Conservation (phyloP, 1,140 invertebrate species). For the Caligus rogercresseyi region DNA sequence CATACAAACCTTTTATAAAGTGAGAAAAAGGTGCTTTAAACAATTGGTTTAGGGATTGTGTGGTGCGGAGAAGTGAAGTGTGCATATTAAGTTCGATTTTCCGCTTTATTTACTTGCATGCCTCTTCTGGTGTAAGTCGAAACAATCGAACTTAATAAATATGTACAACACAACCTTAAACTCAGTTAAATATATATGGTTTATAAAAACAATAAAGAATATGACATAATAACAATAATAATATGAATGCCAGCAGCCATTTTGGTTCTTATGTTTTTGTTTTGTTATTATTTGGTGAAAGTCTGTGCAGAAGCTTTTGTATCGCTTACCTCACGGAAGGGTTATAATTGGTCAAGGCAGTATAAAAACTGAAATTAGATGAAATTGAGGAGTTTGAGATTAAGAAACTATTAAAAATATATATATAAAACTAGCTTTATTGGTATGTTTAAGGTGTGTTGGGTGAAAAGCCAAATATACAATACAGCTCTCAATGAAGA, state of each 20-base stretch:
- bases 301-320: too few species aligned
- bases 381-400: too few species aligned
- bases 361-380: constrained; percentile 21
- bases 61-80: not conserved
- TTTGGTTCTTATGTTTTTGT: not conserved
- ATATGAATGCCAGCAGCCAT: not conserved
- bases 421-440: too few species aligned
- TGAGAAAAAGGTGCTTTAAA: not conserved
- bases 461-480: too few species aligned
- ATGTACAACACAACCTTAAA: not conserved
- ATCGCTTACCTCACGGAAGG: constrained; percentile 19
- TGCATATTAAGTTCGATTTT: not conserved
- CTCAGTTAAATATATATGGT: not conserved
- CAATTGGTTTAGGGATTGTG: too few species aligned
- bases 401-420: too few species aligned
- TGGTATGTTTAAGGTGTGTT: too few species aligned
- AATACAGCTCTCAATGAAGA: too few species aligned
- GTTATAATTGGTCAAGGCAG: constrained; percentile 6
- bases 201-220: not conserved
- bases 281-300: too few species aligned
- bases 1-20: not conserved
- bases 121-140: not conserved
- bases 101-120: not conserved
- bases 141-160: not conserved
- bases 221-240: not conserved